Percentiles rank a stretch among this genome's conserved stretches.
phyloP scores from a whole-genome alignment of 2,797 vertebrate species.

The Karalla daura region DNA sequence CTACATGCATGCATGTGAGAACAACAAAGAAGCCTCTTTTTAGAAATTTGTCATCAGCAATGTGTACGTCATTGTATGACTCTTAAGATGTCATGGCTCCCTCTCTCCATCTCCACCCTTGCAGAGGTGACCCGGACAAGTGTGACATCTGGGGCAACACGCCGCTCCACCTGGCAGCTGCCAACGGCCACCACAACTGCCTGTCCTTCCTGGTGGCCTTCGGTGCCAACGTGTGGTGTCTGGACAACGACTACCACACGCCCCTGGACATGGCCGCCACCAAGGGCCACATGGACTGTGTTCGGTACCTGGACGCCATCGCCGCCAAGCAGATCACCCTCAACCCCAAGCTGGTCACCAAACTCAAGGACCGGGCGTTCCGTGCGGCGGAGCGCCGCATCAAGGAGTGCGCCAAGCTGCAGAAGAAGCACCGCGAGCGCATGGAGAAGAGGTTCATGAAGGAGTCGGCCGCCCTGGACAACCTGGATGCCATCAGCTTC shows the following conservation, averaged over 20 bases:
- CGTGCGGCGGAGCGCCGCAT: slow-evolving; percentile 88
- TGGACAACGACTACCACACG: slow-evolving; percentile 97
- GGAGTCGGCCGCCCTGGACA: slow-evolving; percentile 83
- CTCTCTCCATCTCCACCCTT: no score
- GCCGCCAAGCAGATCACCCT: slow-evolving; percentile 93
- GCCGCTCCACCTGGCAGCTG: slow-evolving; percentile 92
- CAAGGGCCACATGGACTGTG: slow-evolving; percentile 95
- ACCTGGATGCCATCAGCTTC: slow-evolving; percentile 89
- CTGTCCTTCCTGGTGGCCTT: slow-evolving; percentile 96
- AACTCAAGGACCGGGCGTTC: slow-evolving; percentile 93
- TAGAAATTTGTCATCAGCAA: no score
- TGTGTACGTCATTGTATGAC: no score
- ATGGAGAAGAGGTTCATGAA: slow-evolving; percentile 90
- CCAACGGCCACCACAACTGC: slow-evolving; percentile 93
- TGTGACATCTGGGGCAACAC: slow-evolving; percentile 99
- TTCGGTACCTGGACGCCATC: slow-evolving; percentile 94
- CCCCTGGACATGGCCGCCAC: slow-evolving; percentile 95
- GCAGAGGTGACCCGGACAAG: slow-evolving; percentile 95
- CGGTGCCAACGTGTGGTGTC: slow-evolving; percentile 96
- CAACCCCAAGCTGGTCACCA: slow-evolving; percentile 92
- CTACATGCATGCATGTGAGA: no score
- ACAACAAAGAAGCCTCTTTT: no score
- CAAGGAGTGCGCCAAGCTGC: slow-evolving; percentile 90
- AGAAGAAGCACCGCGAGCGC: slow-evolving; percentile 88
- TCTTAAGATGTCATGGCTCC: no score